These are phyloP conservation scores for Typhlichthys eigenmanni DNA, from an alignment of 2,797 vertebrate species.

Conservation along the genomic window DNA sequence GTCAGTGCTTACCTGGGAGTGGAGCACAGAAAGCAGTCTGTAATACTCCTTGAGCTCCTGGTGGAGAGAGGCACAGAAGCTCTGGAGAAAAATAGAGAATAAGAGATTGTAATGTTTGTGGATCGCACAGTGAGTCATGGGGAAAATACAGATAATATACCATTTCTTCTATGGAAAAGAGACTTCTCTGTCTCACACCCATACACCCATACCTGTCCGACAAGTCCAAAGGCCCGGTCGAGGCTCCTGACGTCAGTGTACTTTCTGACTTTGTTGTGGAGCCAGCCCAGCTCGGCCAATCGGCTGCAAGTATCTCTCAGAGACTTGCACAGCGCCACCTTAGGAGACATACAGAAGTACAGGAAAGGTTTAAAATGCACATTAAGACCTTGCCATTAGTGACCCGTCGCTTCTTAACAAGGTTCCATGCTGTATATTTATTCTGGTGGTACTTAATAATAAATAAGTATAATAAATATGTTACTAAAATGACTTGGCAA, in stretches of 20 bases:
- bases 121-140: background rate
- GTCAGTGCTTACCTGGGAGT: conserved; percentile 87
- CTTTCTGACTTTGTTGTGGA: conserved; percentile 97
- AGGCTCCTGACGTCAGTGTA: conserved; percentile 93
- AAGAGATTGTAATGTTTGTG: conserved; percentile 71
- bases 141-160: conserved; percentile 46
- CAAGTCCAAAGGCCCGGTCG: conserved; percentile 93
- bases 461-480: too few species aligned
- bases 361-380: too few species aligned
- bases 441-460: too few species aligned
- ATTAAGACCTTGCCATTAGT: too few species aligned
- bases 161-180: background rate
- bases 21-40: conserved; percentile 92
- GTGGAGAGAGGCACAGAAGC: conserved; percentile 96
- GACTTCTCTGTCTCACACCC: too few species aligned
- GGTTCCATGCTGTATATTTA: too few species aligned
- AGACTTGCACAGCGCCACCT: conserved; percentile 91
- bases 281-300: conserved; percentile 93
- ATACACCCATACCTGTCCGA: conserved; percentile 86
- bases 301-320: conserved; percentile 89
- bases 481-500: too few species aligned
- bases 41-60: conserved; percentile 98
- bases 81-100: conserved; percentile 82
- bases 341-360: conserved; percentile 54
- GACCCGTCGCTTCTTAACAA: too few species aligned